Base-by-base conservation (phyloP, 2,113 vertebrate species). In the Percina caprodes region DNA sequence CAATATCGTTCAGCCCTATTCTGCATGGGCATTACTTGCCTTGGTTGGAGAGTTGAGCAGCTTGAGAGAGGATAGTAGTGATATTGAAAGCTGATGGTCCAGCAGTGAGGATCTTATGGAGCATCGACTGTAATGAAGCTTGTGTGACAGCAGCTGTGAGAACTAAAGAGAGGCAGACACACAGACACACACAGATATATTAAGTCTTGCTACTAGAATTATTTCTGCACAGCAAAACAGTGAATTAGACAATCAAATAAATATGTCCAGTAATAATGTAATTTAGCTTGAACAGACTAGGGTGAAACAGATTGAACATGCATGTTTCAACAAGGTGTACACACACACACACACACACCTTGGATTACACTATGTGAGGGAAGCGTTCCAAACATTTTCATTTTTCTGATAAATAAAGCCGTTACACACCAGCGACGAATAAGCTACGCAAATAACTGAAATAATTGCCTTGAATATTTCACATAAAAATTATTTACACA, bases 131-230 rank as follows among this genome's bases (percentile, higher is more conserved):
- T 95, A 99, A 94, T 83, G 98, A 99, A 80, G 98, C 98, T 95
- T 99, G 98, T 91, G 98, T 99, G 92, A 99, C 98, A 89, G 98
- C 98, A 94, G 98, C 98, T 95, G 97, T 99, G 94, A 99, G 96
- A 95, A 99, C 98, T 99, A 46, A 5, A 74, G 35, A 69, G 18
- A 79, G 12, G 49, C 19, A 89, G 14, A 87, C 19, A 77, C 8
- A 76, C 18, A 89, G 14, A 87, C n/a, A 77, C 8, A 76, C 18
- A 69, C 23, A 7, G 12, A 42, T 1, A 14, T 13, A 60, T 14
- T 12, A 19, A 21, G 6, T 39, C 9, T 26, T 21, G 18, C n/a
- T 19, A 13, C 5, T 14, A 15, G 3, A 13, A 70, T 7, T 3
- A 18, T 58, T 45, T 69, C 45, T 49, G 19, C 10, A 7, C 21